Evolutionary conservation across 2,797 vertebrate genomes (phyloP).

Genomic region (Tenualosa ilisha): DNA sequence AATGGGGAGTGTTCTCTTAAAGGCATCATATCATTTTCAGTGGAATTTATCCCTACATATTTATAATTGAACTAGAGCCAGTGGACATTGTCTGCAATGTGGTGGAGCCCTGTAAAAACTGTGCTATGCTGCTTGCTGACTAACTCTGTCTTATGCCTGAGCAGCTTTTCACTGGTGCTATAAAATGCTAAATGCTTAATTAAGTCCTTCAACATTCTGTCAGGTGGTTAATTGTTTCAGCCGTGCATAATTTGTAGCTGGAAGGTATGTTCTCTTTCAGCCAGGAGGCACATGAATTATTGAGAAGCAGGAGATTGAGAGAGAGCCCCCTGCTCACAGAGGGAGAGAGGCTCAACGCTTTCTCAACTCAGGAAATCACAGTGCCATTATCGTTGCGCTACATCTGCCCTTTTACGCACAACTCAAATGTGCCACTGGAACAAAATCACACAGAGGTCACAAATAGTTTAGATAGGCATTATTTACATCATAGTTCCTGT

Average conservation of each 20-base stretch:
- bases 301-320: constrained; percentile 44
- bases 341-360: neutral
- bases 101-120: neutral
- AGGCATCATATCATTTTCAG: neutral
- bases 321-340: neutral
- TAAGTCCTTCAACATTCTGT: constrained; percentile 62
- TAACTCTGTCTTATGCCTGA: neutral
- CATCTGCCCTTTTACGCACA: neutral
- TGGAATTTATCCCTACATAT: neutral
- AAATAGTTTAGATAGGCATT: constrained; percentile 20
- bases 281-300: constrained; percentile 64
- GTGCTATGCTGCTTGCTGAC: neutral
- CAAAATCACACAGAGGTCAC: constrained; percentile 15
- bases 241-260: constrained; percentile 58
- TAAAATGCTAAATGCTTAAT: constrained; percentile 53
- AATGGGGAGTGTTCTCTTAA: too few species aligned
- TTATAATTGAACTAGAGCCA: neutral
- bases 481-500: neutral
- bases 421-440: neutral
- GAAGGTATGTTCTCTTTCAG: constrained; percentile 56
- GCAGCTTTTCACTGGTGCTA: neutral
- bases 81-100: neutral
- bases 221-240: constrained; percentile 61
- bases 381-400: constrained; percentile 3
- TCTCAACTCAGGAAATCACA: constrained; percentile 3